Evolutionary conservation across 2,888 invertebrate species (phyloP).

Genomic region (Rhyacophila evoluta): DNA sequence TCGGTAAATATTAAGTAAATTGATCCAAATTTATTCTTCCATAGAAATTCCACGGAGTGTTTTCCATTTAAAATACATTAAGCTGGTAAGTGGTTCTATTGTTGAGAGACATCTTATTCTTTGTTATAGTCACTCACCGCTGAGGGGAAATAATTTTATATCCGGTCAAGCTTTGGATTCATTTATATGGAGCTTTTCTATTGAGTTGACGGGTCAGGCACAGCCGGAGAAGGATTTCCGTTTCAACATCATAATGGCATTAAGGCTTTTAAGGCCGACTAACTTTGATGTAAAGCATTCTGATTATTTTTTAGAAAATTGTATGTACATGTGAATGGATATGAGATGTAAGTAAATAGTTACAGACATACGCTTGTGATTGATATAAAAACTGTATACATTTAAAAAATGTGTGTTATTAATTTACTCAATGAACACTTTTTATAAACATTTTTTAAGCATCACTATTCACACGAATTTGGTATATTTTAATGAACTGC

Average conservation of each 20-base stretch:
- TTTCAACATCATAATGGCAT: constrained; percentile 36
- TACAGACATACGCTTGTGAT: no score
- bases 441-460: no score
- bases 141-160: constrained; percentile 25
- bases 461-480: no score
- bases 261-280: constrained; percentile 31
- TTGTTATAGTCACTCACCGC: constrained; percentile 30
- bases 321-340: neutral
- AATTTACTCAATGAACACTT: no score
- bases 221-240: constrained; percentile 35
- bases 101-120: constrained; percentile 15
- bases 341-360: no score
- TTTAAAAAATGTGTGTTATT: no score
- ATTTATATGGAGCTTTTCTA: constrained; percentile 33
- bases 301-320: neutral
- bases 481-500: no score
- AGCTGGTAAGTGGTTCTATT: constrained; percentile 22
- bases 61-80: constrained; percentile 15
- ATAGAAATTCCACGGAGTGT: neutral
- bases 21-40: neutral
- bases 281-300: neutral
- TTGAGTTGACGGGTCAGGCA: constrained; percentile 22
- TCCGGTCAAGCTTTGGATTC: constrained; percentile 38
- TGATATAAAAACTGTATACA: no score
- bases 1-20: neutral